Conservation (phyloP, 2,113 vertebrate species). For the Ophthalmolycus amberensis region DNA sequence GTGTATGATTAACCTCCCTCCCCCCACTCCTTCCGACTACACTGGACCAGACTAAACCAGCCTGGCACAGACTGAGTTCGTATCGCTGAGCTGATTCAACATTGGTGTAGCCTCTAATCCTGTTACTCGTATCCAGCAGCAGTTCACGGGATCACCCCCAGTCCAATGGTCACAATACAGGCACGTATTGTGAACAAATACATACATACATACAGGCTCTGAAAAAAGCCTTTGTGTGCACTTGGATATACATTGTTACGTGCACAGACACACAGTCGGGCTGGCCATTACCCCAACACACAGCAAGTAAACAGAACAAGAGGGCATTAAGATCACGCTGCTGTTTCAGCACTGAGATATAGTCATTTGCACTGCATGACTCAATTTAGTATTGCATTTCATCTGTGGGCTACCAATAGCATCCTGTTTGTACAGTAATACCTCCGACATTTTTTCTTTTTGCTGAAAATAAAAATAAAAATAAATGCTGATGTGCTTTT, state of each 20-base stretch:
- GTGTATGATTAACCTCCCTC: slow-evolving; percentile 55
- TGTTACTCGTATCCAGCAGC: slow-evolving; percentile 70
- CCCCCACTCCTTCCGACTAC: slow-evolving; percentile 53
- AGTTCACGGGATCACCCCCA: slow-evolving; percentile 57
- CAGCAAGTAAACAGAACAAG: slow-evolving; percentile 8
- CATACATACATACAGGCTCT: slow-evolving; percentile 19
- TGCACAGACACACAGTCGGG: slow-evolving; percentile 23
- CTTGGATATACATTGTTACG: slow-evolving; percentile 24
- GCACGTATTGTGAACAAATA: slow-evolving; percentile 35
- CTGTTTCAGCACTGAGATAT: slow-evolving; percentile 19
- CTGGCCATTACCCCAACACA: slow-evolving; percentile 23
- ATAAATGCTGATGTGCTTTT: neutral
- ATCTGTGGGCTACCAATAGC: neutral
- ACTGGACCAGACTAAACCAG: slow-evolving; percentile 55
- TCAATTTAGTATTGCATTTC: neutral
- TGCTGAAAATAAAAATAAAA: neutral
- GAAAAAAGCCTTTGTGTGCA: slow-evolving; percentile 53
- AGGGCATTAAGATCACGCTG: slow-evolving; percentile 11
- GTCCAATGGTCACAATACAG: slow-evolving; percentile 36
- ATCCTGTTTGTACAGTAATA: neutral
- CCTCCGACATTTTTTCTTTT: neutral
- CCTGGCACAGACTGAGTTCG: slow-evolving; percentile 68
- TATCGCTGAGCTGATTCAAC: slow-evolving; percentile 60
- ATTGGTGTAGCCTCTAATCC: slow-evolving; percentile 77
- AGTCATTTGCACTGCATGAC: neutral